Base-by-base conservation (phyloP, 2,797 vertebrate genomes). In the Rhynchotus rufescens region DNA sequence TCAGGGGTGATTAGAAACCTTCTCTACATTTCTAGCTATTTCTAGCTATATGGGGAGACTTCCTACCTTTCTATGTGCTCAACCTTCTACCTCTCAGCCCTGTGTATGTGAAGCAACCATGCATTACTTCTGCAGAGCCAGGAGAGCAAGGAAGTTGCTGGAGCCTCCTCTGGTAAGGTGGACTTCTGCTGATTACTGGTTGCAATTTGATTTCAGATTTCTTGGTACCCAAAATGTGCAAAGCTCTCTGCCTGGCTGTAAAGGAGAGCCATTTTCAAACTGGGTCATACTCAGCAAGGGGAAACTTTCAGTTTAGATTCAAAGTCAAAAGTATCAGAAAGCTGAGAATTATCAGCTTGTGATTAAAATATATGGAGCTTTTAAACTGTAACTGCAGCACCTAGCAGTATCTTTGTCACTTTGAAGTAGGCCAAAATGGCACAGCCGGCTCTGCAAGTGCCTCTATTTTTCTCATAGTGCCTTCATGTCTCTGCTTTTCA, bases 261-360 rank as follows among this genome's bases (percentile, higher is more conserved):
- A 26, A 59, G 20, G 20, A 65, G 62, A 74, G 38, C 0, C 1
- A 8, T 89, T 94, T 84, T 83, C 73, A 75, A 72, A 73, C 15
- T 25, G 51, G 42, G 38, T 79, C 56, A 36, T 26, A 3, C 49
- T 86, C 56, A 78, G 42, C 49, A 78, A 73, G 42, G 32, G n/a
- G 34, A 36, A 91, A 56, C 14, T 76, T 96, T 85, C 66, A 91
- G 68, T 92, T 57, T 12, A 59, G 72, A 57, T 82, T 92, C 61
- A 62, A 87, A 86, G 72, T 45, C 72, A 85, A 82, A 94, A 65
- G 59, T 49, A 80, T 80, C 62, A 90, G 51, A 91, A 86, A 88
- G 34, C 42, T 22, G 23, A 47, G 42, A 59, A 40, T 77, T 90
- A 36, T 28, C 62, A 72, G 26, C 36, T 62, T 44, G 59, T 82